Evolutionary conservation across 92 coral and sea anemone genomes (phyloP).

Genomic region (Scolanthus callimorphus): DNA sequence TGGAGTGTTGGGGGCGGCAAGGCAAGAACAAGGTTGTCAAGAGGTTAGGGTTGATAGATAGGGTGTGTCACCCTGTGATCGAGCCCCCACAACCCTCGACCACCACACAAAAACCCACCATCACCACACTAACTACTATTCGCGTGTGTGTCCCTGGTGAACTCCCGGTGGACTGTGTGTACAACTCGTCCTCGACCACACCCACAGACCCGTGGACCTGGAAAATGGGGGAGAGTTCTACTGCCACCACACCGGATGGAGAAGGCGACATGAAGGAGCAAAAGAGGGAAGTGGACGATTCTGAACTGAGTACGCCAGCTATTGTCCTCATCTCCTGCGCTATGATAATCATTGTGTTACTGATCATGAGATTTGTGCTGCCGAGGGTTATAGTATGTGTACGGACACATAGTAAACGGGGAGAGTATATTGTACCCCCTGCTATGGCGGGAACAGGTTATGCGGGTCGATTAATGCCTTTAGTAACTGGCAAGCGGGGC

Average conservation of each 20-base stretch:
- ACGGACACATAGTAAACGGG: constrained; percentile 82
- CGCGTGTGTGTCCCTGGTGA: background rate
- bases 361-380: constrained; percentile 52
- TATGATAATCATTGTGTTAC: constrained; percentile 43
- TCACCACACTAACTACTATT: background rate
- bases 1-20: constrained; percentile 86
- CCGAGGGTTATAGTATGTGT: constrained; percentile 64
- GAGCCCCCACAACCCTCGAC: constrained; percentile 34
- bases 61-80: constrained; percentile 28
- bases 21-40: constrained; percentile 4
- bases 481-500: constrained; percentile 39
- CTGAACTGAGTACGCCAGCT: constrained; percentile 46
- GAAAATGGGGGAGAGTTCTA: background rate
- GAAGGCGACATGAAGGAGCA: background rate
- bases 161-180: background rate
- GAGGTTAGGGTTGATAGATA: constrained; percentile 11
- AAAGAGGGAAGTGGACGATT: background rate
- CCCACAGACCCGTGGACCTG: constrained; percentile 16
- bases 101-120: constrained; percentile 4
- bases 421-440: constrained; percentile 84
- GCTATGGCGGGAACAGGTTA: constrained; percentile 58
- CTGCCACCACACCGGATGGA: background rate
- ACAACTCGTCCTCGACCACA: background rate
- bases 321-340: constrained; percentile 61
- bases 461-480: constrained; percentile 67